Evolutionary conservation across 2,888 invertebrate genomes (phyloP), one percentile per base, ranked within the genome.

Genomic region (Drosophila lacicola): DNA sequence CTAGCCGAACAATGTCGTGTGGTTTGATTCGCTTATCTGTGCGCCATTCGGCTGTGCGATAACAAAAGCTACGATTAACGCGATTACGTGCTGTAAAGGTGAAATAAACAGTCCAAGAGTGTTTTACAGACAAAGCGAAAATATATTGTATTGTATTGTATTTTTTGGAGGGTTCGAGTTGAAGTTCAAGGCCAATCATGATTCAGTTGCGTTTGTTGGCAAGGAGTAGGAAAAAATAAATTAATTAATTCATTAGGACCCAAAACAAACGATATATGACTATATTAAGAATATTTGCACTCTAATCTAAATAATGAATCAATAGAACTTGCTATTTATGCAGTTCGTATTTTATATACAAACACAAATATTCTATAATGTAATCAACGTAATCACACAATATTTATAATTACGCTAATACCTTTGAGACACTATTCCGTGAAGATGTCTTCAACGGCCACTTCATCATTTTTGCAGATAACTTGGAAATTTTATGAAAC

Each of bases 41-140:
- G 46, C 36, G 17, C 21, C 61, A 46, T 74, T 74, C 56, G 58
- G 50, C 29, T 25, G n/a, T 10, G 89, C 78, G 82, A 82, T 82
- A 82, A 86, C 68, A 60, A 47, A 53, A 42, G 21, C 50, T 37
- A 65, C 57, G 82, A 88, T 82, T 86, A 88, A 86, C 60, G 70
- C 44, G 82, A 82, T 82, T 88, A 88, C 67, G 66, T 36, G 21
- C 44, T 74, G 89, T 88, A 61, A 68, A 61, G 34, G 51, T 61
- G 5, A 47, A 42, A 42, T 29, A 36, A 54, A 8, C 29, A 70
- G 36, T 36, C 21, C 50, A 41, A 37, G 13, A 47, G 55, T 41
- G 19, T 45, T 33, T 39, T 33, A 39, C 50, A 47, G n/a, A 36
- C 58, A 58, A 51, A 58, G 36, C 36, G 47, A 37, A 47, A 39